Evolutionary conservation across 92 coral and sea anemone species (phyloP).

Genomic region (Palythoa caribaeorum): DNA sequence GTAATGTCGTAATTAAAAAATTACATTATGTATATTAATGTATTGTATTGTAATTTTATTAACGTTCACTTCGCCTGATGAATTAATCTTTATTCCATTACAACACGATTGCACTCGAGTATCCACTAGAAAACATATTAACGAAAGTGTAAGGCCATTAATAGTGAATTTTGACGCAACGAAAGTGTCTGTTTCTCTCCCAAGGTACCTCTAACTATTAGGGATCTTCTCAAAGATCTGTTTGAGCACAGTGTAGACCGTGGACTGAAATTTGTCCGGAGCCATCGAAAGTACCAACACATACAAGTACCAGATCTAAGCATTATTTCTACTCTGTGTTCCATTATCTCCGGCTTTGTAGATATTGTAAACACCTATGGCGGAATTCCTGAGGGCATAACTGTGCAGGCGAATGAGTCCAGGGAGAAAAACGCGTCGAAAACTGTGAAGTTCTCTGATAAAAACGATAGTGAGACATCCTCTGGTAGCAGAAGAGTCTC

Average conservation of each 20-base stretch:
- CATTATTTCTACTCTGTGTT: slow-evolving; percentile 77
- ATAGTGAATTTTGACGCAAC: not conserved
- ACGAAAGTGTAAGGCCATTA: not conserved
- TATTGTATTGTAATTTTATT: not conserved
- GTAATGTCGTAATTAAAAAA: slow-evolving; percentile 39
- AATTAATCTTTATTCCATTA: not conserved
- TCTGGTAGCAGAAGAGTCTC: slow-evolving; percentile 54
- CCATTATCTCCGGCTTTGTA: slow-evolving; percentile 82
- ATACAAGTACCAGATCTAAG: slow-evolving; percentile 81
- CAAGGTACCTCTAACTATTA: slow-evolving; percentile 73
- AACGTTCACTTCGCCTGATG: not conserved
- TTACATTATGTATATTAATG: not conserved
- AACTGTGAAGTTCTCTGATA: slow-evolving; percentile 77
- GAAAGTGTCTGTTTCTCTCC: not conserved
- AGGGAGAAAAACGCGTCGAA: slow-evolving; percentile 67
- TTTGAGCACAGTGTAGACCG: slow-evolving; percentile 82
- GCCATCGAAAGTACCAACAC: slow-evolving; percentile 69
- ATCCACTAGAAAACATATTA: too few species aligned
- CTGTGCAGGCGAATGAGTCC: slow-evolving; percentile 31
- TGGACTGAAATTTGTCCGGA: slow-evolving; percentile 80
- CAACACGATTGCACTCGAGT: not conserved
- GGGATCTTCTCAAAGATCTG: slow-evolving; percentile 70
- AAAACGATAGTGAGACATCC: slow-evolving; percentile 51
- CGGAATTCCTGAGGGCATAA: slow-evolving; percentile 49
- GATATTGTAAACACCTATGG: slow-evolving; percentile 73